A percentile compares a stretch with the other conserved stretches of the same genome.
Evolutionary conservation across 1,140 invertebrate genomes (phyloP).

Genomic region (Eupeodes corollae): DNA sequence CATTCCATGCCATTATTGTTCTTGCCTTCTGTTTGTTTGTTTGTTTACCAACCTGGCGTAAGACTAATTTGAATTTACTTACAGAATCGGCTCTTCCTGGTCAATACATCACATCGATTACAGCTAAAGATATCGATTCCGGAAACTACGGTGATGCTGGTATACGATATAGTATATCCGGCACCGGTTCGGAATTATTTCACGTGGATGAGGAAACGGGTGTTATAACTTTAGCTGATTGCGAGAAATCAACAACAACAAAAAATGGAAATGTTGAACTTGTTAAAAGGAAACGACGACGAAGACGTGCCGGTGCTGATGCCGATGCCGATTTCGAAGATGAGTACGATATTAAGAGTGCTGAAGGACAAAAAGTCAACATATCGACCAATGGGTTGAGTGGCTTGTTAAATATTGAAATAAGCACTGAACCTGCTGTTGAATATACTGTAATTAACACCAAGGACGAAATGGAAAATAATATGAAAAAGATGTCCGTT

Average conservation of each 20-base stretch:
- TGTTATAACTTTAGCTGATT: conserved; percentile 67
- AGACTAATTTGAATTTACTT: background rate
- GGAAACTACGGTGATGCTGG: conserved; percentile 58
- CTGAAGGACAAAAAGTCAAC: background rate
- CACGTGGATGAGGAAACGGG: conserved; percentile 67
- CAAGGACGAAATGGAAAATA: background rate
- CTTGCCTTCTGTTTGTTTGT: no score
- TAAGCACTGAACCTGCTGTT: conserved; percentile 28
- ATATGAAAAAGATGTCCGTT: conserved; percentile 9
- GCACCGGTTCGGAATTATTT: conserved; percentile 74
- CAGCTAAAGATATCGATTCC: conserved; percentile 74
- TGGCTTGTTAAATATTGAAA: conserved; percentile 10
- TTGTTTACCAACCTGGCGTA: no score
- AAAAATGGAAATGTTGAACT: conserved; percentile 1
- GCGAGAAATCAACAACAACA: conserved; percentile 37
- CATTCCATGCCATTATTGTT: background rate
- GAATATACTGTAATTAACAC: conserved; percentile 27
- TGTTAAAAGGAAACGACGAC: background rate
- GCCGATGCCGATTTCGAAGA: background rate
- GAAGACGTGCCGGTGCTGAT: background rate
- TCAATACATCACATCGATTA: conserved; percentile 59
- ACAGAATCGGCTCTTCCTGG: conserved; percentile 60
- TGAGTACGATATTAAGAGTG: background rate
- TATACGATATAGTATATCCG: conserved; percentile 74
- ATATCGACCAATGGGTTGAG: background rate